Evolutionary conservation across 2,888 invertebrate species (phyloP), one percentile per base, ranked within the genome.

Genomic region (Uropetala carovei): DNA sequence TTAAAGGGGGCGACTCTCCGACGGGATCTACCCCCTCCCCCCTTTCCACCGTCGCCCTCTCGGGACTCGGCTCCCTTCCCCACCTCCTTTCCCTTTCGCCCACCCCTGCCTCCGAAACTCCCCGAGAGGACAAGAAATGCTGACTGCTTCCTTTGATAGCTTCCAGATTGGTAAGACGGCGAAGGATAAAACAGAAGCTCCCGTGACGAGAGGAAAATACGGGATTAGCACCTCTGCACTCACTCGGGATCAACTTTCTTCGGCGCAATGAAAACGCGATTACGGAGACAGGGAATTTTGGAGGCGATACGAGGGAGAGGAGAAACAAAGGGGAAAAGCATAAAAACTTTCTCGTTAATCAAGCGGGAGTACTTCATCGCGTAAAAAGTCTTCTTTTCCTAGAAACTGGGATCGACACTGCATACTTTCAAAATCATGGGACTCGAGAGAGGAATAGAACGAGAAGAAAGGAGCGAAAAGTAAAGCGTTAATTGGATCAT

Each of bases 251-350:
- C 82, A 43, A 82, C 82, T 75, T 27, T n/a, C 75, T 75, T 18
- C 82, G 83, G 43, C 13, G 89, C 64, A 13, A 89, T 89, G 89
- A 89, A 89, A 89, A 89, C 56, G 64, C 89, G 64, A 89, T 89
- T 89, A 89, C 14, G 60, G 30, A 64, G 84, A 5, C n/a, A 16
- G n/a, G 58, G 85, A 58, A 58, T 22, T 85, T 7, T 56, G 56
- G 5, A 8, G 43, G 57, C 59, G 60, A 7, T n/a, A 64, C 43
- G 30, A n/a, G 27, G 57, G 22, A 43, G n/a, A 10, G 18, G 64
- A 14, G 7, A 75, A 43, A 43, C 43, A 43, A 43, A 43, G 43
- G 43, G 43, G 43, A 43, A 43, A 43, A 43, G 43, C 43, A 43
- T 43, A 43, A 43, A 43, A 43, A 43, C 43, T 43, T 43, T 43